These are phyloP conservation scores for Yponomeuta plumbellus DNA, from an alignment of 2,888 invertebrate genomes.

Conservation along the genomic window DNA sequence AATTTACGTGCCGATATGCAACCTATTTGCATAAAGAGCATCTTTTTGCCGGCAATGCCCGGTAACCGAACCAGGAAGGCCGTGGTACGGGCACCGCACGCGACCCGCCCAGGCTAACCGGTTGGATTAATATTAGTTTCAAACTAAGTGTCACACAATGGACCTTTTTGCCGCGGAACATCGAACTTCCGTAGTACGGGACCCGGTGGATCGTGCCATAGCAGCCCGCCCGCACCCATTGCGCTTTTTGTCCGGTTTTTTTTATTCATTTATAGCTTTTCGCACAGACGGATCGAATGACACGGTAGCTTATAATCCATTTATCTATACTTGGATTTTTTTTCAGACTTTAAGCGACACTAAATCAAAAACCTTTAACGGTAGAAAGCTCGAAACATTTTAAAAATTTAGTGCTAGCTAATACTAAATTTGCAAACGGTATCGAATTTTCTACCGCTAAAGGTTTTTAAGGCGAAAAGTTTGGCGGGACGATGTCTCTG, in stretches of 20 bases:
- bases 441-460: no score
- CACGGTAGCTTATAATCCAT: no score
- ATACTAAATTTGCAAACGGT: no score
- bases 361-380: no score
- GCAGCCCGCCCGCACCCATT: neutral
- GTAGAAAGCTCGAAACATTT: no score
- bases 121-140: slow-evolving; percentile 65
- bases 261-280: neutral
- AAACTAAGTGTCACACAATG: slow-evolving; percentile 60
- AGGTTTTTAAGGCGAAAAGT: no score
- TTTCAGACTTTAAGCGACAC: no score
- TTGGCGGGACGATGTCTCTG: no score
- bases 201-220: neutral
- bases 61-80: slow-evolving; percentile 21
- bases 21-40: slow-evolving; percentile 64
- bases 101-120: slow-evolving; percentile 35
- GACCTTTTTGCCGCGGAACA: slow-evolving; percentile 44
- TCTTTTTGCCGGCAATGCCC: slow-evolving; percentile 48
- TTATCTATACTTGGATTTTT: no score
- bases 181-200: slow-evolving; percentile 4
- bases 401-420: no score
- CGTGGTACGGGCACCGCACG: slow-evolving; percentile 36
- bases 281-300: no score
- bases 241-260: neutral
- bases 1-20: slow-evolving; percentile 24